Evolutionary conservation across 2,888 invertebrate genomes (phyloP).

Genomic region (Cephus spinipes): DNA sequence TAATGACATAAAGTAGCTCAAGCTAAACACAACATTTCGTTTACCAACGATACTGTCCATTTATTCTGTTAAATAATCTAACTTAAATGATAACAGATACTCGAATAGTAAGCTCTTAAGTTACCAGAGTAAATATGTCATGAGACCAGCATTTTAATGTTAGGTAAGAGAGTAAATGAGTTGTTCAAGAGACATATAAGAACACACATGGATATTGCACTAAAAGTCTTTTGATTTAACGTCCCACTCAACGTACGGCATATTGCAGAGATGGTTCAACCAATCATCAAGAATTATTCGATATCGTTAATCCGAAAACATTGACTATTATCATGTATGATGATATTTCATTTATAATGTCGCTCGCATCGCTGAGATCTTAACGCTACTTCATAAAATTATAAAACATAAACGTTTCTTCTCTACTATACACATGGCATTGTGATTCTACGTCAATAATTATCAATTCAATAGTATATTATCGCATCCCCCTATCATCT

Average conservation of each 20-base stretch:
- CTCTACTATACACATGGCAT: slow-evolving; percentile 38
- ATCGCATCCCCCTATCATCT: slow-evolving; percentile 27
- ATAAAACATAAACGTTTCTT: slow-evolving; percentile 1
- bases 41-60: background rate
- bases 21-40: background rate
- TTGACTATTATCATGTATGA: background rate
- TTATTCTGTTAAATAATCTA: background rate
- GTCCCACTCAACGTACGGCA: background rate
- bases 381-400: slow-evolving; percentile 4
- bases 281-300: background rate
- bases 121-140: background rate
- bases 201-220: background rate
- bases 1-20: background rate
- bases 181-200: background rate
- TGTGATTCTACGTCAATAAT: slow-evolving; percentile 29
- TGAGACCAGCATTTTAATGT: background rate
- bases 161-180: background rate
- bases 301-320: background rate
- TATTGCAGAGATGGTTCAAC: background rate
- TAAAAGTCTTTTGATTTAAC: background rate
- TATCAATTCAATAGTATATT: background rate
- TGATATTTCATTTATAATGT: background rate
- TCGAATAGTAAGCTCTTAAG: background rate
- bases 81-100: background rate
- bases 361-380: background rate